phyloP scores from a whole-genome alignment of 2,113 vertebrate species.

The Nycticryphes semicollaris region DNA sequence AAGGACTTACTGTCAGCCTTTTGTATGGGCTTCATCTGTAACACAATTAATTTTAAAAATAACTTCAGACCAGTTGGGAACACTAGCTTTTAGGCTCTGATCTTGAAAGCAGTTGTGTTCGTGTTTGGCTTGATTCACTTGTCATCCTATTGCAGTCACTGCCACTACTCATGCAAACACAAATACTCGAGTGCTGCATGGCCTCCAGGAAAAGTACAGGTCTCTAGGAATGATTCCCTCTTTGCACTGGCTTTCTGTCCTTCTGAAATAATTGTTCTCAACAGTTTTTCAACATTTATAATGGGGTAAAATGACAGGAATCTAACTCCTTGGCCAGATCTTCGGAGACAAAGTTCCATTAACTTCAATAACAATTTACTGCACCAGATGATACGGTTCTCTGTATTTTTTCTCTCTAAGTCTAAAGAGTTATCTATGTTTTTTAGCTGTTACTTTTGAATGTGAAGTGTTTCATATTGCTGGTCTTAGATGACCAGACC shows the following conservation, averaged over 20 bases:
- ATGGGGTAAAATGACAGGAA: background rate
- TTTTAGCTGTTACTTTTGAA: background rate
- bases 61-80: background rate
- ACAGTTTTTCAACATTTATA: background rate
- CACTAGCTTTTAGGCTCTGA: background rate
- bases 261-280: background rate
- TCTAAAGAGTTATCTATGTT: background rate
- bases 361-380: background rate
- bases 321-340: background rate
- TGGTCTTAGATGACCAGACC: background rate
- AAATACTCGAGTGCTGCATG: background rate
- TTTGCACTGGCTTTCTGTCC: background rate
- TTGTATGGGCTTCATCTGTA: background rate
- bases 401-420: background rate
- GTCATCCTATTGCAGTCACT: background rate
- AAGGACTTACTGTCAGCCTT: background rate
- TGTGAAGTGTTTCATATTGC: background rate
- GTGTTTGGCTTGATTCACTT: background rate
- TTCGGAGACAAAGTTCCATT: background rate
- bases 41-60: background rate
- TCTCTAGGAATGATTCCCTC: background rate
- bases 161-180: background rate
- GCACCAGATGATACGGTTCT: background rate
- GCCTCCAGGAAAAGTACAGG: background rate
- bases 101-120: background rate